phyloP scores from a whole-genome alignment of 2,113 vertebrate species.

The Cavia aperea region DNA sequence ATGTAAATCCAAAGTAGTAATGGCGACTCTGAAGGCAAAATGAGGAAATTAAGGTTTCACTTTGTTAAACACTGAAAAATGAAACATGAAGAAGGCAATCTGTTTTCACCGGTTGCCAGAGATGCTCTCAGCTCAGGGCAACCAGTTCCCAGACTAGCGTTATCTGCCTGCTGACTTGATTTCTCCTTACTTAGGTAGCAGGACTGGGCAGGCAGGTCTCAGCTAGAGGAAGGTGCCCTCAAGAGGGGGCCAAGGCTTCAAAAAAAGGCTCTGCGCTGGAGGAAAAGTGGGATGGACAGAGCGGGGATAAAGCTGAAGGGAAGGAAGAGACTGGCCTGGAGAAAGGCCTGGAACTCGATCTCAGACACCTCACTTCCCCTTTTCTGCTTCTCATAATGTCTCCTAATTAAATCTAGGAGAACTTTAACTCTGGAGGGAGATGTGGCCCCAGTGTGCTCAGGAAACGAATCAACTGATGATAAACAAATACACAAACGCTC shows the following conservation, averaged over 20 bases:
- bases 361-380: too few relatives aligned
- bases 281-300: accelerated
- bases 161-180: not conserved
- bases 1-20: not conserved
- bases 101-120: accelerated
- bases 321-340: not conserved
- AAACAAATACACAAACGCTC: not conserved
- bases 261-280: not conserved
- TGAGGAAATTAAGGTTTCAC: not conserved
- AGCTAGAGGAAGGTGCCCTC: too few relatives aligned
- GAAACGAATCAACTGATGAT: not conserved
- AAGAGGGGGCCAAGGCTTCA: not conserved
- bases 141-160: accelerated
- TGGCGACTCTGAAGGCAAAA: not conserved
- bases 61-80: not conserved
- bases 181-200: not conserved
- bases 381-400: not conserved
- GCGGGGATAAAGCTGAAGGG: not conserved
- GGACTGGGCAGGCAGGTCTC: not conserved
- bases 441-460: not conserved
- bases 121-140: accelerated
- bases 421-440: not conserved
- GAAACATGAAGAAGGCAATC: not conserved
- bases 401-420: not conserved
- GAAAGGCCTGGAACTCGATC: not conserved